phyloP scores from a whole-genome alignment of 35 echinoderm and acorn worm genomes.

The Antedon bifida region DNA sequence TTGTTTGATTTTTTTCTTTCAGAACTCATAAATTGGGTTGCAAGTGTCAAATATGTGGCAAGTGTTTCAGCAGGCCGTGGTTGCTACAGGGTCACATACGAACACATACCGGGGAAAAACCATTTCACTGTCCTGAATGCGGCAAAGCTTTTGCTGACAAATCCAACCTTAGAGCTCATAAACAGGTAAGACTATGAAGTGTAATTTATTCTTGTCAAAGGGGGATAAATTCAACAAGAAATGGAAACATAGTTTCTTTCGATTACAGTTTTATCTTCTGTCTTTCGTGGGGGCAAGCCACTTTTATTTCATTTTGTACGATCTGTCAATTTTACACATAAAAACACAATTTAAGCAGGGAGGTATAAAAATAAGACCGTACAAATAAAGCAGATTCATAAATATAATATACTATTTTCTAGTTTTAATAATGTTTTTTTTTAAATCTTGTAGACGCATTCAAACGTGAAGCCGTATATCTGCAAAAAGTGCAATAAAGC shows the following conservation, averaged over 20 bases:
- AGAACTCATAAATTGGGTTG: constrained; percentile 95
- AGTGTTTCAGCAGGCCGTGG: constrained; percentile 98
- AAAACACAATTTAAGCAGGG: too few relatives aligned
- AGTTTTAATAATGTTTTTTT: neutral
- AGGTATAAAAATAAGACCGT: too few relatives aligned
- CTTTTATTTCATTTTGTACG: too few relatives aligned
- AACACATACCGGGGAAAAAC: constrained; percentile 92
- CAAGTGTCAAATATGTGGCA: constrained; percentile 96
- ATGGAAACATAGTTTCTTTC: too few relatives aligned
- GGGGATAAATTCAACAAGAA: too few relatives aligned
- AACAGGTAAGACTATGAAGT: neutral
- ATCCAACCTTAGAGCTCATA: constrained; percentile 87
- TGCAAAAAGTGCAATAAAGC: constrained; percentile 97
- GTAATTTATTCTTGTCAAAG: too few relatives aligned
- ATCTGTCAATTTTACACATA: too few relatives aligned
- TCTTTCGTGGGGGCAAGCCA: too few relatives aligned
- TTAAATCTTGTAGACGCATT: constrained; percentile 58
- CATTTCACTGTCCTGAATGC: constrained; percentile 84
- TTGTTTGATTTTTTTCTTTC: constrained; percentile 1
- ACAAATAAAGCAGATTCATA: too few relatives aligned
- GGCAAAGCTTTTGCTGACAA: constrained; percentile 97
- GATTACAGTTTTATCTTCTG: too few relatives aligned
- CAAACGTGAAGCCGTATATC: constrained; percentile 84
- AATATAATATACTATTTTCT: too few relatives aligned
- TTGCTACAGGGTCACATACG: constrained; percentile 92